phyloP scores from a whole-genome alignment of 2,113 vertebrate genomes.

The Neolamprologus fasciatus region DNA sequence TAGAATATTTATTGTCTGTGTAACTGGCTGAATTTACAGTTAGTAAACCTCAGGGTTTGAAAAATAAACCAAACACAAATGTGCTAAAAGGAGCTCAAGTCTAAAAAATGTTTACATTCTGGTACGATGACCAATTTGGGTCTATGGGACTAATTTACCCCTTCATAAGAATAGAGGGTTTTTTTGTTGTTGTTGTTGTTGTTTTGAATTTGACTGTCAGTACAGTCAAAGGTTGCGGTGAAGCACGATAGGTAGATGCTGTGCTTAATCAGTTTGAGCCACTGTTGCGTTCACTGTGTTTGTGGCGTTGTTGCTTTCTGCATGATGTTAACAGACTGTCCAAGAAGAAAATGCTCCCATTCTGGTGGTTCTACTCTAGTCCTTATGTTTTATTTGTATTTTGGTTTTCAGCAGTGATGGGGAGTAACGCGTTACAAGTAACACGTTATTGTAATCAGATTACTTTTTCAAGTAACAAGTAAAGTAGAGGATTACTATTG shows the following conservation, averaged over 20 bases:
- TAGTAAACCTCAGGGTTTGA: not conserved
- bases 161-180: accelerated
- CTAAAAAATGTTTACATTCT: not conserved
- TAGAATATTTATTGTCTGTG: not conserved
- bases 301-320: not conserved
- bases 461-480: not conserved
- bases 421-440: not conserved
- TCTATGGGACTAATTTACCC: accelerated
- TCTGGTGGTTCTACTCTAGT: not conserved
- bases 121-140: not conserved
- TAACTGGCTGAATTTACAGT: not conserved
- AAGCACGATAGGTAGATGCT: not conserved
- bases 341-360: not conserved
- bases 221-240: not conserved
- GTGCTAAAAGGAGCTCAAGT: not conserved
- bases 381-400: not conserved
- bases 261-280: not conserved
- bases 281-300: not conserved
- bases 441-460: not conserved
- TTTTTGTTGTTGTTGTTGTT: not conserved
- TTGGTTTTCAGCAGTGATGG: not conserved
- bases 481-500: not conserved
- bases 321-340: not conserved
- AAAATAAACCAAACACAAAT: not conserved
- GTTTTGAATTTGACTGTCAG: not conserved